phyloP scores from a whole-genome alignment of 2,888 invertebrate genomes.

The Campoletis raptor region DNA sequence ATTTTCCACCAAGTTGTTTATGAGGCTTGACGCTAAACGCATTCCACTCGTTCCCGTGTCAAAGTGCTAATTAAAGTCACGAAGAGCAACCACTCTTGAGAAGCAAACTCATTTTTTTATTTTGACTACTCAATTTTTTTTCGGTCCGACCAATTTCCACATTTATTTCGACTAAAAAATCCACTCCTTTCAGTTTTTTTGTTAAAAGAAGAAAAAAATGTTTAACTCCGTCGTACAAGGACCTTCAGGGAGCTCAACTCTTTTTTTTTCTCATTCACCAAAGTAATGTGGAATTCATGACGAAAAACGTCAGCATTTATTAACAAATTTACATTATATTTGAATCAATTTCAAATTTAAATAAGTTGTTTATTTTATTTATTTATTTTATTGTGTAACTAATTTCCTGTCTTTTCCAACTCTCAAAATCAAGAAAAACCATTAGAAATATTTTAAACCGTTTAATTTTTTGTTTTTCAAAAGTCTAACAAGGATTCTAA shows the following conservation, averaged over 20 bases:
- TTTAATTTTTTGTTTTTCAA: not conserved
- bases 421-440: not conserved
- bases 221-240: not conserved
- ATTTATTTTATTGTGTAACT: no score
- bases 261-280: not conserved
- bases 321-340: not conserved
- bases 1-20: conserved; percentile 56
- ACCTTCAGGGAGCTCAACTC: not conserved
- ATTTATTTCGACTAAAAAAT: not conserved
- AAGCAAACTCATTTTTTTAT: not conserved
- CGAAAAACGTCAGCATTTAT: not conserved
- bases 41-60: conserved; percentile 41
- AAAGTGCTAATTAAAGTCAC: conserved; percentile 48
- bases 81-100: conserved; percentile 28
- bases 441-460: no score
- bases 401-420: not conserved
- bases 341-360: not conserved
- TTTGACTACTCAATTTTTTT: not conserved
- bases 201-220: not conserved
- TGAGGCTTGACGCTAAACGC: conserved; percentile 46
- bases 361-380: no score
- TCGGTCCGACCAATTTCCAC: not conserved
- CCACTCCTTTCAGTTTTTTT: not conserved
- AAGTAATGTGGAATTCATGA: not conserved
- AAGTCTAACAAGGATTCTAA: not conserved